Base-by-base conservation (phyloP, 2,797 vertebrate species). In the Linurgus olivaceus region DNA sequence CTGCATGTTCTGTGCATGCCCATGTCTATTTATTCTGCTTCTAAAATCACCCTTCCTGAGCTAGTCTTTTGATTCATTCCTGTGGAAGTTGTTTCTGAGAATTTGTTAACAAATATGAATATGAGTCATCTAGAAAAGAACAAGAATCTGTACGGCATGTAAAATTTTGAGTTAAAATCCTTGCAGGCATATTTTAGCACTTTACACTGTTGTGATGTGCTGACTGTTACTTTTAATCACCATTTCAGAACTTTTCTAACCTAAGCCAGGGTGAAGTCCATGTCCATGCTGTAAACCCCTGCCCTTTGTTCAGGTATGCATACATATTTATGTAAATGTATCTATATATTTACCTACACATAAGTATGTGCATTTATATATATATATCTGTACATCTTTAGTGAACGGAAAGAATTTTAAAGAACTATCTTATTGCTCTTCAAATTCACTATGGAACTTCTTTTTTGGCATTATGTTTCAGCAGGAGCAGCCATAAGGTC, bases 81-180 rank as follows among this genome's bases (percentile, higher is more conserved):
- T 70, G 24, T 83, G 79, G 40, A 76, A 75, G 86, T 93, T 92
- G 4, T 82, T 94, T 89, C 68, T 71, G 66, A 86, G 47, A 77
- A 89, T 90, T 90, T 65, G 62, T 38, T 95, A 96, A 26, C 72
- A 86, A 81, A 65, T 86, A 72, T 42, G 24, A 78, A 59, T 70
- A 77, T 59, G 63, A 87, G 23, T 91, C 26, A 92, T 59, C 17
- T 86, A 72, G 82, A 94, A 86, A 72, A 48, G n/a, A 88, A 38
- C 35, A 58, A 93, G 54, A 77, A 71, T 52, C 31, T 17, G 20
- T 29, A 71, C 23, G 37, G 9, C 57, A 70, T 65, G 16, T 74
- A 77, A 92, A 93, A 87, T 70, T 71, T 16, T 21, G 28, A 44
- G 17, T 62, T 72, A 52, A 42, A 66, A 38, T 54, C 47, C 42